These are phyloP conservation scores for Gandaritis pyraliata DNA, from an alignment of 2,888 invertebrate species.

Conservation along the genomic window DNA sequence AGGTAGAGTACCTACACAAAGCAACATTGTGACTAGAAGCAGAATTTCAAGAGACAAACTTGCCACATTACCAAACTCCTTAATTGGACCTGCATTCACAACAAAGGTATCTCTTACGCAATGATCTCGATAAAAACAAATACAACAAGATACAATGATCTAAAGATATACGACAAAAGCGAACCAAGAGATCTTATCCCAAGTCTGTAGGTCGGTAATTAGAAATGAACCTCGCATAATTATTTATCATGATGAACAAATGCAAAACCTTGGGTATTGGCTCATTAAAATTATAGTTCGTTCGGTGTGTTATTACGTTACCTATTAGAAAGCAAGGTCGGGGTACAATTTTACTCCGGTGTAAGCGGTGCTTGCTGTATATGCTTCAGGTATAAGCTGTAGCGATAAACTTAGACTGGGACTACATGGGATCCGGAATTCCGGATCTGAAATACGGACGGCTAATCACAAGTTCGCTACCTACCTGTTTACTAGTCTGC, in stretches of 20 bases:
- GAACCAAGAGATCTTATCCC: slow-evolving; percentile 65
- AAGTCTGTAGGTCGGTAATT: slow-evolving; percentile 60
- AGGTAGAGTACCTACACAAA: neutral
- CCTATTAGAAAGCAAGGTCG: slow-evolving; percentile 81
- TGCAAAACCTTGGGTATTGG: slow-evolving; percentile 73
- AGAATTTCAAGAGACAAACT: slow-evolving; percentile 34
- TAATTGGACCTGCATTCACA: slow-evolving; percentile 53
- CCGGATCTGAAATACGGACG: no score
- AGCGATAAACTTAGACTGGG: slow-evolving; percentile 30
- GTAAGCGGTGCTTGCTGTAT: slow-evolving; percentile 49
- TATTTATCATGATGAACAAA: slow-evolving; percentile 69
- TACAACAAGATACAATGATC: slow-evolving; percentile 53
- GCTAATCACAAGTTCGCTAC: neutral
- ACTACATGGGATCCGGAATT: no score
- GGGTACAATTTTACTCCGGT: slow-evolving; percentile 51
- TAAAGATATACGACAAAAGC: slow-evolving; percentile 59
- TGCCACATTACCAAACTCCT: slow-evolving; percentile 34
- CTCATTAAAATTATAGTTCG: slow-evolving; percentile 76
- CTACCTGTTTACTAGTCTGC: no score
- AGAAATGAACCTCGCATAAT: slow-evolving; percentile 51
- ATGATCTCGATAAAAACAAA: slow-evolving; percentile 74
- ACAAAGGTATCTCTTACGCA: slow-evolving; percentile 61
- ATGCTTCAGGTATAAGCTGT: slow-evolving; percentile 30
- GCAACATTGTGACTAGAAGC: slow-evolving; percentile 4
- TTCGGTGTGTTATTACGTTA: no score